phyloP scores from a whole-genome alignment of 2,888 invertebrate genomes.

The Trissoscelio sp. region DNA sequence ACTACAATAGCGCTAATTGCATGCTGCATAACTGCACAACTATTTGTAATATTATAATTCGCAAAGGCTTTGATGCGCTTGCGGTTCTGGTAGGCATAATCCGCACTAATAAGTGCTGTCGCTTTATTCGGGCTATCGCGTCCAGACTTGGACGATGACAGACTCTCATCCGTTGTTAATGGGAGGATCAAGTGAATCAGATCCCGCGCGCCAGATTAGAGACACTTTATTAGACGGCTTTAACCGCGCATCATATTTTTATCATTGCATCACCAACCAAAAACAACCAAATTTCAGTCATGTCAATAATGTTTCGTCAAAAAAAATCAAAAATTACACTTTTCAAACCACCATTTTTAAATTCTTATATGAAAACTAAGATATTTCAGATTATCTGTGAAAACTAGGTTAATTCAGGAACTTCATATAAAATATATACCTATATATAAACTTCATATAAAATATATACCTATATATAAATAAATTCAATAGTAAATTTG shows the following conservation, averaged over 20 bases:
- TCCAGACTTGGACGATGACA: slow-evolving; percentile 44
- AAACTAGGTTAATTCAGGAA: too few species aligned
- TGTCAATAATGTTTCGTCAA: too few species aligned
- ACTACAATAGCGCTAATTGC: slow-evolving; percentile 29
- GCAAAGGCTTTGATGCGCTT: slow-evolving; percentile 41
- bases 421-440: too few species aligned
- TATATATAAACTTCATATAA: too few species aligned
- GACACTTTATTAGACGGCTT: slow-evolving; percentile 35
- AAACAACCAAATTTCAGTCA: not conserved
- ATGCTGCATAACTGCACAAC: slow-evolving; percentile 10
- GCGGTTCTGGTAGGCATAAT: slow-evolving; percentile 42
- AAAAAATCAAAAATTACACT: too few species aligned
- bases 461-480: too few species aligned
- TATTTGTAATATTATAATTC: slow-evolving; percentile 48
- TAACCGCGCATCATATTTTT: slow-evolving; percentile 33
- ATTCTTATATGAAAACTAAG: too few species aligned
- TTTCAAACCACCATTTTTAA: too few species aligned
- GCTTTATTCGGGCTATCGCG: slow-evolving; percentile 52
- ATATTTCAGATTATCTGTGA: too few species aligned
- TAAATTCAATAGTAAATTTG: too few species aligned
- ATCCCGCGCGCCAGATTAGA: slow-evolving; percentile 35
- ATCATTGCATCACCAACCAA: not conserved
- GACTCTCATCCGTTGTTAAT: slow-evolving; percentile 62
- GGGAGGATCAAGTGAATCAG: slow-evolving; percentile 57
- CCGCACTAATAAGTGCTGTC: slow-evolving; percentile 49